Evolutionary conservation across 2,113 vertebrate genomes (phyloP), one percentile per base, ranked within the genome.

Genomic region (Tonatia bakeri): DNA sequence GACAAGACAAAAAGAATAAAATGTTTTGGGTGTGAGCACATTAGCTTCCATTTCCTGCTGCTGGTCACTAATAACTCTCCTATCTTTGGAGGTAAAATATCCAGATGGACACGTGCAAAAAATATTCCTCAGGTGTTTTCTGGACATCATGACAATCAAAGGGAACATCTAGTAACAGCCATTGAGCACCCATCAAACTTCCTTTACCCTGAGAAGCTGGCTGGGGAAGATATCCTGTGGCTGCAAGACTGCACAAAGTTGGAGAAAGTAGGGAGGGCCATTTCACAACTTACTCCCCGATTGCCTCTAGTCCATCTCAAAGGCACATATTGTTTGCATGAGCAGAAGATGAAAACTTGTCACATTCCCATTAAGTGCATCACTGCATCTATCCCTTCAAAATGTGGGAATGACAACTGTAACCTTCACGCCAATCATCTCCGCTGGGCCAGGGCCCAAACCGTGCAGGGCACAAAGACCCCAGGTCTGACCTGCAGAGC

Each of bases 1-100:
- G 97, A 98, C 98, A 98, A 98, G 98, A 98, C 98, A 98, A 98
- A 98, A 98, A 98, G 98, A 98, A 98, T 97, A 98, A 98, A 98
- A 97, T 98, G 98, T 98, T 98, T 98, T 96, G 98, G 97, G 98
- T 98, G 97, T 88, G 98, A 98, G 97, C 96, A 98, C 97, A 98
- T 98, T 98, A 98, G 98, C 98, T 98, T 98, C 98, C 88, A 98
- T 98, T 98, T 98, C 98, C 98, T 98, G 97, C 94, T 72, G 90
- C 96, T 95, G 97, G 96, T 96, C 95, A 96, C 97, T 96, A 98
- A 97, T 95, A 98, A 98, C 96, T 76, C 87, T 97, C 96, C 36
- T 85, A 97, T 90, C 92, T 95, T 94, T 6, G 81, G 90, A 69
- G 52, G 86, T 19, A 15, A 80, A 76, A 70, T 56, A 83, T 90